Conservation (phyloP, 1,140 invertebrate species). For the Pygmarrhopalites habei region DNA sequence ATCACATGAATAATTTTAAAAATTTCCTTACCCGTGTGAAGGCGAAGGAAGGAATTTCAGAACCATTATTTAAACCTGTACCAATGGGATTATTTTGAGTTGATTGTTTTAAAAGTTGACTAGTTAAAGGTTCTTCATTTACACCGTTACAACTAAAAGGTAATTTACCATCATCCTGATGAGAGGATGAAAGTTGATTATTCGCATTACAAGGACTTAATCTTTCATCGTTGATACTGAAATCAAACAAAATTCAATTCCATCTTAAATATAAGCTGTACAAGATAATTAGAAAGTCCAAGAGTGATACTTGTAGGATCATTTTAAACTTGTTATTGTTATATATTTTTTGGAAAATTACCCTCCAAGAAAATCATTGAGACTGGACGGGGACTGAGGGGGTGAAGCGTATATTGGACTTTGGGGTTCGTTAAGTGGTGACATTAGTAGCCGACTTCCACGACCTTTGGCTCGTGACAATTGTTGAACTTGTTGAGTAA, state of each 20-base stretch:
- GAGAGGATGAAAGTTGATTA: constrained; percentile 11
- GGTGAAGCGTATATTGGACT: constrained; percentile 76
- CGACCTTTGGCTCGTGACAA: constrained; percentile 44
- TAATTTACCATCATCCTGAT: constrained; percentile 35
- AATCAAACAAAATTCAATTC: too few relatives aligned
- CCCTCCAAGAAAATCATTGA: too few relatives aligned
- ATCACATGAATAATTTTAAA: neutral
- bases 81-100: constrained; percentile 22
- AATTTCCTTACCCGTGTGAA: constrained; percentile 30
- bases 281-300: too few relatives aligned
- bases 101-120: constrained; percentile 20
- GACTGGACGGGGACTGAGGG: constrained; percentile 71
- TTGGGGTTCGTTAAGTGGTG: constrained; percentile 55
- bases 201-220: constrained; percentile 24
- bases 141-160: constrained; percentile 22
- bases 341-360: too few relatives aligned
- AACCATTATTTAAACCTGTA: constrained; percentile 28
- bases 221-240: constrained; percentile 35
- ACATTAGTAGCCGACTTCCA: constrained; percentile 32
- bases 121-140: constrained; percentile 12
- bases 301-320: too few relatives aligned
- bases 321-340: too few relatives aligned
- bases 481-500: constrained; percentile 68
- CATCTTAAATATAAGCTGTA: too few relatives aligned
- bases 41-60: constrained; percentile 27